Evolutionary conservation across 2,888 invertebrate species (phyloP), one percentile per base, ranked within the genome.

Genomic region (Hedya salicella): DNA sequence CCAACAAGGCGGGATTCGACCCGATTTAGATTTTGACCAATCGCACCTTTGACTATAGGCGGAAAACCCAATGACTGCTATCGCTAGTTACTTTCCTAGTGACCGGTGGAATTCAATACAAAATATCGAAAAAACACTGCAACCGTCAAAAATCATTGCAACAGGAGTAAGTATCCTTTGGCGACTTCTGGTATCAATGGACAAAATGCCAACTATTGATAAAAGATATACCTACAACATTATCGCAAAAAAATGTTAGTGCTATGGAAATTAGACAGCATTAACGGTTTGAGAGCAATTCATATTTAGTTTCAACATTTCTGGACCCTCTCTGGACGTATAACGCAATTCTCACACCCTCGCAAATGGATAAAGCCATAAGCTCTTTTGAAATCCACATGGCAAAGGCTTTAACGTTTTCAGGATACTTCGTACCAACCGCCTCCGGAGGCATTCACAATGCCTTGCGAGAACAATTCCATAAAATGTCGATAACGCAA

Each of bases 401-500:
- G 44, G 44, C 17, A 44, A 44, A 44, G 4, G 17, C 46, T 46
- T 46, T 19, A 46, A 46, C 13, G 46, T 21, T 46, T 46, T 46
- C 46, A 46, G 16, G 9, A 46, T 16, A 46, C 13, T 21, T 16
- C 46, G 16, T 19, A 16, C 16, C 46, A 46, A 16, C 16, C 19
- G 17, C 16, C 46, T 19, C 19, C 46, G 13, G 46, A 46, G 21
- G 21, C 19, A 13, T n/a, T 39, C 19, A 53, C 39, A 40, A 40
- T n/a, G 13, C 8, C 5, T 13, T 53, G 14, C 19, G 39, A 13
- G 39, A 53, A 53, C 53, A 19, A 39, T 52, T 36, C 19, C 9
- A 53, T 21, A 39, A 39, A n/a, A 53, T 40, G 39, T 53, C 3
- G 53, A 53, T 19, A 53, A 53, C 6, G 53, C 8, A 14, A 39